phyloP scores from a whole-genome alignment of 2,888 invertebrate species.

The Lepeophtheirus nordmannii region DNA sequence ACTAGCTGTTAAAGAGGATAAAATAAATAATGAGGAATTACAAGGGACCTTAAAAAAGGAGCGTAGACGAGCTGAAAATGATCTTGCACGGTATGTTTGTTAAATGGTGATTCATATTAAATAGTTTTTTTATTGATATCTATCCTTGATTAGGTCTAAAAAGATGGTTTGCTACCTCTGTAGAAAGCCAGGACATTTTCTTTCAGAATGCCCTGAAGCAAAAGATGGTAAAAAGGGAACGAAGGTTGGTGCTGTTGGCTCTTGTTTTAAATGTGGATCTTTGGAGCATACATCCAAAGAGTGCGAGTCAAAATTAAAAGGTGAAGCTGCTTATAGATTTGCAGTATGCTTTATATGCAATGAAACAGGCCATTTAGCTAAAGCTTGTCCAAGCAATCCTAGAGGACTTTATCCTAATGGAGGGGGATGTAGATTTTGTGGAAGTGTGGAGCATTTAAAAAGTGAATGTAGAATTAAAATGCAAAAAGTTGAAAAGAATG shows the following conservation, averaged over 20 bases:
- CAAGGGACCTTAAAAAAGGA: constrained; percentile 50
- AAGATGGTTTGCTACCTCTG: constrained; percentile 65
- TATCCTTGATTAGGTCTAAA: constrained; percentile 37
- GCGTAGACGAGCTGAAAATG: constrained; percentile 54
- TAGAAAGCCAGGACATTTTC: constrained; percentile 56
- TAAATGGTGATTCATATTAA: neutral
- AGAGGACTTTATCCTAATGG: constrained; percentile 23
- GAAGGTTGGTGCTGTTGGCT: constrained; percentile 2
- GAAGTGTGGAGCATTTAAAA: constrained; percentile 22
- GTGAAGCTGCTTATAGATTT: constrained; percentile 18
- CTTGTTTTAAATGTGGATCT: constrained; percentile 23
- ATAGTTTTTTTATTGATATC: neutral
- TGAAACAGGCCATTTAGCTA: constrained; percentile 19
- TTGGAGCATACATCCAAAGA: constrained; percentile 19
- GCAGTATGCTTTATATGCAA: constrained; percentile 20
- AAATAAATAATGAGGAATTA: constrained; percentile 47
- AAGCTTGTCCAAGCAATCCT: constrained; percentile 23
- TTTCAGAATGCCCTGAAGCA: constrained; percentile 62
- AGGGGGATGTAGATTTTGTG: constrained; percentile 23
- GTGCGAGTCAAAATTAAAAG: constrained; percentile 19
- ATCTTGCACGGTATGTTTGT: constrained; percentile 34
- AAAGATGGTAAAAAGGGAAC: constrained; percentile 33
- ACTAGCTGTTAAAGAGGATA: constrained; percentile 39
- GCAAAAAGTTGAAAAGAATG: constrained; percentile 3
- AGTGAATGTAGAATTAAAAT: constrained; percentile 16